Conservation (phyloP, 92 coral and sea anemone genomes). For the Epizoanthus illoricatus region DNA sequence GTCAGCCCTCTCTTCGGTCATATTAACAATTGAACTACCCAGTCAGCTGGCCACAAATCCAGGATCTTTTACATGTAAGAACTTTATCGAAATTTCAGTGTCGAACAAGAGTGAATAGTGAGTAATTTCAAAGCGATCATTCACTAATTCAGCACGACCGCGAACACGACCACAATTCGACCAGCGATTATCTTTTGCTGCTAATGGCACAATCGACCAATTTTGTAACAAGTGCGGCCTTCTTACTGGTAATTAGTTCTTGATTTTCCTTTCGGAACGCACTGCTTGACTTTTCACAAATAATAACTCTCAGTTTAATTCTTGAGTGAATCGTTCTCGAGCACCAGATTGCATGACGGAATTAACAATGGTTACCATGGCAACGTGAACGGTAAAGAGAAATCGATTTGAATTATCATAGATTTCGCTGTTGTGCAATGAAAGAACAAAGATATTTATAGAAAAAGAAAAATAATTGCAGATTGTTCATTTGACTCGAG, state of each 20-base stretch:
- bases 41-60: background rate
- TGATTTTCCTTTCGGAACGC: background rate
- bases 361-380: slow-evolving; percentile 12
- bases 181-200: background rate
- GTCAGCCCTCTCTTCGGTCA: slow-evolving; percentile 20
- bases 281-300: background rate
- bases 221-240: background rate
- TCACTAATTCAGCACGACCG: too few relatives aligned
- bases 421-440: background rate
- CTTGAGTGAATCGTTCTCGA: background rate
- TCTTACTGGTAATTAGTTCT: background rate
- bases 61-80: background rate
- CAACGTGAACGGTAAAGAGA: background rate
- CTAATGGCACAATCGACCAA: background rate
- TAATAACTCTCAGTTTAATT: background rate
- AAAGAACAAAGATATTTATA: background rate
- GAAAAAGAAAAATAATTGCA: background rate
- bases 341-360: background rate
- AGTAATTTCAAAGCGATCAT: too few relatives aligned
- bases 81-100: background rate
- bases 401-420: too few relatives aligned
- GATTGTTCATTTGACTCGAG: too few relatives aligned
- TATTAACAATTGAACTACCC: background rate
- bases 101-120: background rate
- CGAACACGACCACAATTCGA: background rate